Base-by-base conservation (phyloP, 2,113 vertebrate genomes). In the Gnathonemus longibarbis region DNA sequence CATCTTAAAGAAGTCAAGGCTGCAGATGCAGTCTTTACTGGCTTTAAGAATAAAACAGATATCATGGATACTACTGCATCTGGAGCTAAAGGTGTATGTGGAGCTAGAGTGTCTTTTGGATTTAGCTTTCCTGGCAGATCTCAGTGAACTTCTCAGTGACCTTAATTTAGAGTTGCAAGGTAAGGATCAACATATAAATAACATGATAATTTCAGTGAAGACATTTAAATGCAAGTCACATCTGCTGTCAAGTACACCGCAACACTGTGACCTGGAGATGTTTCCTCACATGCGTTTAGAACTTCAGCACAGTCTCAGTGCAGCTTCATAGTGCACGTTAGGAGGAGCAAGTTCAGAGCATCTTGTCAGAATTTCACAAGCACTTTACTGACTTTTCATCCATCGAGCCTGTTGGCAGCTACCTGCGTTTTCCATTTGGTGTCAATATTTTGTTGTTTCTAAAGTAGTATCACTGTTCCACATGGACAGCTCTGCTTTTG, bases 41-140 rank as follows among this genome's bases (percentile, higher is more conserved):
- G 74, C 31, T 91, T 90, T 62, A 88, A 91, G 48, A 91, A 91
- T 74, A 90, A 90, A 35, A 88, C 27, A 15, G 88, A 90, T 10
- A 88, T 90, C 21, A 45, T 89, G 53, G n/a, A 88, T 80, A 21
- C 74, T 21, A 91, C 52, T 53, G 17, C 52, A 53, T 53, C 0
- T 1, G 17, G 52, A 53, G 52, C 17, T 53, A 53, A 4, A 53
- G 17, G 52, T 53, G 5, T 90, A 90, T 77, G 42, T 27, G 21
- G 84, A 91, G 62, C 87, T 90, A 56, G 66, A 90, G 39, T 89
- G 89, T 89, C 45, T 80, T 56, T 62, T 84, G 45, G 74, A 89
- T 49, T 42, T 90, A 45, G 48, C 89, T 50, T 90, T 86, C 31
- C 39, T 85, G 80, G 62, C 89, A n/a, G 80, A 86, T 84, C 21